Conservation (phyloP, 2,113 vertebrate species). For the Rattus rattus region DNA sequence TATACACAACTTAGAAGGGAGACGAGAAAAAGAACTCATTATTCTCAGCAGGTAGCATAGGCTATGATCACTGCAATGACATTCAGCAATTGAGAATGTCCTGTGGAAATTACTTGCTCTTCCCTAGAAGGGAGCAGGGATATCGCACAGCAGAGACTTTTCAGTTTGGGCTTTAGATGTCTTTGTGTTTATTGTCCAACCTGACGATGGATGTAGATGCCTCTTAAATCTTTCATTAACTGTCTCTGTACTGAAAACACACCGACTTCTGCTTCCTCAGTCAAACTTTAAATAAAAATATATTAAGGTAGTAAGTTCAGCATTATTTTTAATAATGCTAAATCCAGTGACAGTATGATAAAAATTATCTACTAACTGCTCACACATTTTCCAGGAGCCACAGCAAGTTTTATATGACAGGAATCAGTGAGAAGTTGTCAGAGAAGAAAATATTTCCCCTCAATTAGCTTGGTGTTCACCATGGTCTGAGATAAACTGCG, state of each 20-base stretch:
- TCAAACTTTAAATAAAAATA: background rate
- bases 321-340: background rate
- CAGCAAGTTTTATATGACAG: background rate
- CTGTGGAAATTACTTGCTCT: background rate
- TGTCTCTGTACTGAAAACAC: background rate
- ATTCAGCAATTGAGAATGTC: background rate
- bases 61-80: background rate
- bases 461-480: background rate
- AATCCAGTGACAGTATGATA: background rate
- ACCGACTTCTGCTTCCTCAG: background rate
- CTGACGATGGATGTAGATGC: rapidly evolving
- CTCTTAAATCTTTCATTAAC: background rate
- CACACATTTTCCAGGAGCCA: background rate
- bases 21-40: background rate
- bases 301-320: background rate
- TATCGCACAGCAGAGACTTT: too few species aligned
- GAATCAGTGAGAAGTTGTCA: background rate
- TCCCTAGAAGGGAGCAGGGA: background rate
- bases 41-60: background rate
- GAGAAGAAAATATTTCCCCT: background rate
- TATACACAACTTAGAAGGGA: background rate
- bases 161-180: background rate
- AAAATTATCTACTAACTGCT: background rate
- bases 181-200: background rate
- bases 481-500: background rate